These are phyloP conservation scores for Papilio machaon DNA, from an alignment of 1,140 invertebrate genomes.

Conservation along the genomic window DNA sequence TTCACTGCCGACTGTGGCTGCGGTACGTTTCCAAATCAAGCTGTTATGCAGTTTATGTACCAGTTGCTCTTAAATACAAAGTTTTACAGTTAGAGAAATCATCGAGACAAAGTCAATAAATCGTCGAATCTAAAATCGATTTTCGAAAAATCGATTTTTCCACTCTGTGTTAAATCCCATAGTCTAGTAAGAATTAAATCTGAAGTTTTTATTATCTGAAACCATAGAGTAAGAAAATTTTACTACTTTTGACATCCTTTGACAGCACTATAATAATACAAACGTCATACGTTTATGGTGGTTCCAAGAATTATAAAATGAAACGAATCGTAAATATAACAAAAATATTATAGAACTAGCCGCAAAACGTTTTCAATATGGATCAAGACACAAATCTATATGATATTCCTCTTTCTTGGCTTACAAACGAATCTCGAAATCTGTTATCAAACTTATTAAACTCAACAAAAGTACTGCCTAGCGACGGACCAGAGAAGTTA, in stretches of 20 bases:
- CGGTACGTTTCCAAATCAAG: too few relatives aligned
- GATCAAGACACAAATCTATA: constrained; percentile 51
- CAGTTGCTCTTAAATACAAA: too few relatives aligned
- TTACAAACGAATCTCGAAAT: constrained; percentile 62
- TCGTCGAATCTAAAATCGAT: too few relatives aligned
- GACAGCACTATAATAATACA: background rate
- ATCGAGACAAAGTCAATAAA: too few relatives aligned
- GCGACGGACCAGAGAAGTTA: constrained; percentile 58
- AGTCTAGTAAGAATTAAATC: too few relatives aligned
- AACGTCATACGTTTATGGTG: constrained; percentile 13
- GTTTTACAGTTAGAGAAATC: too few relatives aligned
- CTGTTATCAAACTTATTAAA: constrained; percentile 65
- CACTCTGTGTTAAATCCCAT: too few relatives aligned
- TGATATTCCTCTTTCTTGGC: constrained; percentile 55
- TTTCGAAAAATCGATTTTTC: too few relatives aligned
- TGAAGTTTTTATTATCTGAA: background rate
- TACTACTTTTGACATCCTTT: background rate
- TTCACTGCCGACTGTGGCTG: too few relatives aligned
- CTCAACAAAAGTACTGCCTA: constrained; percentile 63
- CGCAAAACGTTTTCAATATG: constrained; percentile 50
- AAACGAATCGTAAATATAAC: constrained; percentile 11
- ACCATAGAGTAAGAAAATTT: background rate
- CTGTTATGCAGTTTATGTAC: too few relatives aligned
- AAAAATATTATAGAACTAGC: background rate
- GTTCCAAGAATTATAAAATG: constrained; percentile 17